phyloP scores from a whole-genome alignment of 2,888 invertebrate genomes.

The Nowickia ferox region DNA sequence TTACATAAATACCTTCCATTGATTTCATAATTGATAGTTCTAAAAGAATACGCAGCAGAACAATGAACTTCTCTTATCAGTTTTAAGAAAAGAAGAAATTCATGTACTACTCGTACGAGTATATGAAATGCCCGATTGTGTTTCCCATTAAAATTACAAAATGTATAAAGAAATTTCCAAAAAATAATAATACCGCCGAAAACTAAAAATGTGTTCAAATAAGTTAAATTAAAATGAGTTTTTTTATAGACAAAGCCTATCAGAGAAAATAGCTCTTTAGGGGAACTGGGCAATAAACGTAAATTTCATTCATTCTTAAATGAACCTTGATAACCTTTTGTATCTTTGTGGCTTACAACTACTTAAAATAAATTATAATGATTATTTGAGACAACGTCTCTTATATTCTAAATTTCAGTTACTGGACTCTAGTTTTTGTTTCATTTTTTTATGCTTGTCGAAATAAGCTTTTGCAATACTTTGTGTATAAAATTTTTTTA shows the following conservation, averaged over 20 bases:
- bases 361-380: conserved; percentile 21
- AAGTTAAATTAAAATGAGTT: too few relatives aligned
- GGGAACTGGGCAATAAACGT: not conserved
- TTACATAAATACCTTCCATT: not conserved
- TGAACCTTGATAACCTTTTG: conserved; percentile 53
- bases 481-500: not conserved
- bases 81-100: not conserved
- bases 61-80: conserved; percentile 64
- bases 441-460: not conserved
- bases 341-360: conserved; percentile 26
- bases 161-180: not conserved
- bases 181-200: not conserved
- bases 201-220: too few relatives aligned
- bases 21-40: not conserved
- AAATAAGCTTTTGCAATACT: not conserved
- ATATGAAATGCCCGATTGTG: not conserved
- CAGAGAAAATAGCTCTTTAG: not conserved
- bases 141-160: not conserved
- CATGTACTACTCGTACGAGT: not conserved
- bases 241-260: not conserved
- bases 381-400: conserved; percentile 2
- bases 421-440: not conserved
- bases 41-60: conserved; percentile 8
- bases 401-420: conserved; percentile 10
- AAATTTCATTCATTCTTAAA: conserved; percentile 1